Evolutionary conservation across 1,140 invertebrate species (phyloP).

Genomic region (Drosophila athabasca): DNA sequence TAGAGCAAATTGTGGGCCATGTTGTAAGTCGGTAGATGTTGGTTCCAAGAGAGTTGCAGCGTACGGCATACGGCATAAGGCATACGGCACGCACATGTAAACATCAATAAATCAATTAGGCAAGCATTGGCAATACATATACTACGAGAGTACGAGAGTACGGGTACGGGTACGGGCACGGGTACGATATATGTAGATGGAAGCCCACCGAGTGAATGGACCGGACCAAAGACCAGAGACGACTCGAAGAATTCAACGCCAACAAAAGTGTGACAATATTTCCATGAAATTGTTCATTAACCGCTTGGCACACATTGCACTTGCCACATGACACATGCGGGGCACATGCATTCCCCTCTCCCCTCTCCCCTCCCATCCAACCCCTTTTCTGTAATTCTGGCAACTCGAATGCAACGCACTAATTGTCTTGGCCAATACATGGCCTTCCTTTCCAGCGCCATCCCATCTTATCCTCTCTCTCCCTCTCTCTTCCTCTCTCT

Average conservation of each 20-base stretch:
- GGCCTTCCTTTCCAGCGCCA: constrained; percentile 41
- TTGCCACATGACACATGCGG: constrained; percentile 36
- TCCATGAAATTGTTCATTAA: constrained; percentile 82
- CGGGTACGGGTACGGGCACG: background rate
- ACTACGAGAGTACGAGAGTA: background rate
- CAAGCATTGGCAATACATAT: constrained; percentile 70
- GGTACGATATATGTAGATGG: background rate
- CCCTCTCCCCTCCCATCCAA: no score
- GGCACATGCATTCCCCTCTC: no score
- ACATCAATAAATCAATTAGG: constrained; percentile 82
- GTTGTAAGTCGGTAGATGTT: constrained; percentile 60
- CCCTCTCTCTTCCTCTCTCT: constrained; percentile 1
- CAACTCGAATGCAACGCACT: constrained; percentile 55
- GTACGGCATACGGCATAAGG: constrained; percentile 1
- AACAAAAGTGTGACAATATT: constrained; percentile 82
- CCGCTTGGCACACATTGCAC: constrained; percentile 80
- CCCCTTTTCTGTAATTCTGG: constrained; percentile 44
- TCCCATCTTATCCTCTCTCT: background rate
- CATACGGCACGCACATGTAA: constrained; percentile 73
- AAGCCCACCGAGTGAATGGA: constrained; percentile 9
- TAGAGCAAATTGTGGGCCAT: constrained; percentile 79
- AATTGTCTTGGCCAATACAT: constrained; percentile 69
- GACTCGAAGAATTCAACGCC: constrained; percentile 73
- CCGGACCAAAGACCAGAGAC: constrained; percentile 3
- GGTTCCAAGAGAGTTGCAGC: constrained; percentile 23